These are phyloP conservation scores for Solenopsis invicta DNA, from an alignment of 1,140 invertebrate species.

Conservation along the genomic window DNA sequence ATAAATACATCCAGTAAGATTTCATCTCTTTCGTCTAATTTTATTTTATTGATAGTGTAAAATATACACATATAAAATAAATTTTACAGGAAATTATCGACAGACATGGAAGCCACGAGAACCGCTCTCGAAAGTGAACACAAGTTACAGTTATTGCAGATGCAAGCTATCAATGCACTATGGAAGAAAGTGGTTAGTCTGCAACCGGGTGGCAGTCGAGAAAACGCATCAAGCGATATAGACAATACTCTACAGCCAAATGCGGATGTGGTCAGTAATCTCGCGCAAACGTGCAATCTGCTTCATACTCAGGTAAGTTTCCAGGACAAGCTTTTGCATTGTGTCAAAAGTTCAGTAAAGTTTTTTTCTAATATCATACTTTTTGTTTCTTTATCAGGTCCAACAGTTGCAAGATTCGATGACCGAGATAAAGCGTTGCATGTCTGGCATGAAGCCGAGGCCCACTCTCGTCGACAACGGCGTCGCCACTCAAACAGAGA, in stretches of 20 bases:
- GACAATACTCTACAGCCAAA: constrained; percentile 84
- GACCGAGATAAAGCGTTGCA: constrained; percentile 91
- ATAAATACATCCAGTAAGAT: constrained; percentile 95
- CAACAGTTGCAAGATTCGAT: constrained; percentile 92
- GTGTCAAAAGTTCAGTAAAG: neutral
- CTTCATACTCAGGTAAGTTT: constrained; percentile 81
- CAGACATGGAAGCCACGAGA: constrained; percentile 93
- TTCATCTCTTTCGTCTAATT: constrained; percentile 41
- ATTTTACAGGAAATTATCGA: constrained; percentile 90
- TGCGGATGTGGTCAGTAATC: constrained; percentile 86
- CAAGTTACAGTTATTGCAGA: constrained; percentile 94
- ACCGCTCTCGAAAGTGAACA: constrained; percentile 94
- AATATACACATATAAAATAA: constrained; percentile 1
- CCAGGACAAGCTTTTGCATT: neutral
- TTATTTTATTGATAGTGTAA: neutral
- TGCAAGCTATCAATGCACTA: constrained; percentile 95
- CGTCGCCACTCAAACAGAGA: constrained; percentile 92
- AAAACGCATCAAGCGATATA: constrained; percentile 70
- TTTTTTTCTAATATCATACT: neutral
- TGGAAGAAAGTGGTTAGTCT: constrained; percentile 95
- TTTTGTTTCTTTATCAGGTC: constrained; percentile 86
- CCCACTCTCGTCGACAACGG: constrained; percentile 85
- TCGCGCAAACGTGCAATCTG: constrained; percentile 88
- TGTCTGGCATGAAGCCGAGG: constrained; percentile 88
- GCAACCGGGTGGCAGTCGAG: constrained; percentile 85